phyloP scores from a whole-genome alignment of 2,888 invertebrate genomes.

The Aphelenchoides bicaudatus region DNA sequence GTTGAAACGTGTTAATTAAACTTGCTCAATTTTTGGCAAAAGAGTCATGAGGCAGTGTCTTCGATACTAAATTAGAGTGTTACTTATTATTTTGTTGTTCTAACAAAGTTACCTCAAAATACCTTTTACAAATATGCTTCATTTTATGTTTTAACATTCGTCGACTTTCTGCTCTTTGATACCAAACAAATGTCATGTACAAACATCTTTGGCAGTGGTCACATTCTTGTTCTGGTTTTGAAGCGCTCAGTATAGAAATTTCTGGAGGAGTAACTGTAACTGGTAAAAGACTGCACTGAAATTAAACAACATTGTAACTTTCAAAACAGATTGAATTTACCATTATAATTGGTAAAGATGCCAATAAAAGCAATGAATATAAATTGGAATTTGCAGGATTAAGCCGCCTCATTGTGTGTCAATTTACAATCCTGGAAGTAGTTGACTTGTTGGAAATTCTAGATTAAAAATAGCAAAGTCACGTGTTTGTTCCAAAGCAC shows the following conservation, averaged over 20 bases:
- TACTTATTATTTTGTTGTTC: background rate
- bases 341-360: no score
- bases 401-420: background rate
- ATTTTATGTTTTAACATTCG: conserved; percentile 31
- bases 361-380: no score
- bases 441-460: no score
- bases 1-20: no score
- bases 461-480: no score
- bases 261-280: background rate
- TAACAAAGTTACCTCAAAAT: conserved; percentile 39
- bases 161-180: background rate
- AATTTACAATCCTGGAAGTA: no score
- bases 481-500: no score
- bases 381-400: background rate
- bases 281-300: no score
- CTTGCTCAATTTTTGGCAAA: conserved; percentile 1
- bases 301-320: no score
- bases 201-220: conserved; percentile 4
- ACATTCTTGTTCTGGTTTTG: no score
- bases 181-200: conserved; percentile 8
- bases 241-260: no score
- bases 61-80: background rate
- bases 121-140: conserved; percentile 52
- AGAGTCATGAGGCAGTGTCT: background rate
- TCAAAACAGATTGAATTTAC: no score